Evolutionary conservation across 2,797 vertebrate species (phyloP).

Genomic region (Enteromius treurensis): DNA sequence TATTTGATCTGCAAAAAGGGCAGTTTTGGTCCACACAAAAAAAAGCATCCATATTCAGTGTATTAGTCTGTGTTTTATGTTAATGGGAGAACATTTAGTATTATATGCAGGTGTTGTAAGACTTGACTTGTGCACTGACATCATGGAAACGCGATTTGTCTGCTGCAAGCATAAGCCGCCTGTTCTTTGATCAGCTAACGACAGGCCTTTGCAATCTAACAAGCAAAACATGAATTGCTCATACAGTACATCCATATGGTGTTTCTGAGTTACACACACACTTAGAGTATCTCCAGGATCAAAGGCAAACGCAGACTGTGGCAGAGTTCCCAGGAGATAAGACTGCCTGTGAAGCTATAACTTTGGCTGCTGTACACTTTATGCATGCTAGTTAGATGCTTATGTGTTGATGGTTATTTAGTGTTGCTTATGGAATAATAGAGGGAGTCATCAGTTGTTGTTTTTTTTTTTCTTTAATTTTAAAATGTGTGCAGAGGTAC

Average conservation of each 20-base stretch:
- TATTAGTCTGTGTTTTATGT: neutral
- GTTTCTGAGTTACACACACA: neutral
- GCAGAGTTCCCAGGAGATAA: constrained; percentile 16
- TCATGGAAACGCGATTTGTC: constrained; percentile 41
- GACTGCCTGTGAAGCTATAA: constrained; percentile 2
- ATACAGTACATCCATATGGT: constrained; percentile 14
- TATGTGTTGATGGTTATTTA: neutral
- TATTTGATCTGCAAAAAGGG: constrained; percentile 3
- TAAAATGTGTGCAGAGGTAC: neutral
- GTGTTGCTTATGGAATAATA: neutral
- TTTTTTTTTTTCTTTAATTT: neutral
- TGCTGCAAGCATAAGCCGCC: neutral
- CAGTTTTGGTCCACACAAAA: neutral
- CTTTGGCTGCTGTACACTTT: neutral
- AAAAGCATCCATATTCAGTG: neutral
- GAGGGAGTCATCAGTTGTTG: neutral
- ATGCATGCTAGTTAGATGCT: neutral
- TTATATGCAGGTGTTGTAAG: constrained; percentile 27
- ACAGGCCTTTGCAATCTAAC: constrained; percentile 2
- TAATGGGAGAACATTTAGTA: neutral
- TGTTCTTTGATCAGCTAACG: constrained; percentile 32
- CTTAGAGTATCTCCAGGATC: constrained; percentile 8
- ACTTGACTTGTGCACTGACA: constrained; percentile 31
- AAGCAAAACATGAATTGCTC: neutral
- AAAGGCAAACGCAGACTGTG: neutral